A percentile compares a stretch with the other conserved stretches of the same genome.
phyloP scores from a whole-genome alignment of 2,797 vertebrate genomes.

The Hydrophis major region DNA sequence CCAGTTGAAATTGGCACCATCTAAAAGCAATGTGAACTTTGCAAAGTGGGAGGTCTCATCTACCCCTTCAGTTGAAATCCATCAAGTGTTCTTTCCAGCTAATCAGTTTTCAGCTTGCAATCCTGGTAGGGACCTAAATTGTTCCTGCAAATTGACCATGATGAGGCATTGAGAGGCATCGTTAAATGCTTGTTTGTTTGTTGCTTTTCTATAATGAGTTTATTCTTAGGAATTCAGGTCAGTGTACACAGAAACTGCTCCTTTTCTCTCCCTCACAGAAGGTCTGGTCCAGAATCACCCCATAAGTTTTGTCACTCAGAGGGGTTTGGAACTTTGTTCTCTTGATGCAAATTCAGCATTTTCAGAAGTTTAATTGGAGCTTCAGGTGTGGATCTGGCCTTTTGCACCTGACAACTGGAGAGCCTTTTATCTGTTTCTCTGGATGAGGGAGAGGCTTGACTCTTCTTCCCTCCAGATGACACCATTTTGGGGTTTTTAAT shows the following conservation, averaged over 20 bases:
- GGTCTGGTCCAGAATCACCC: neutral
- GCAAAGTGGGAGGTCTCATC: constrained; percentile 10
- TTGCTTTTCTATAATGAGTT: neutral
- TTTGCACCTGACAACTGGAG: neutral
- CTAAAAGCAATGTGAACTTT: constrained; percentile 11
- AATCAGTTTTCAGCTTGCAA: neutral
- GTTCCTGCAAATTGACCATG: neutral
- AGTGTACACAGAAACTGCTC: neutral
- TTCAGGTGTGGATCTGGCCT: neutral
- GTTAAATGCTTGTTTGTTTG: neutral
- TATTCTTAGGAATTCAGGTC: neutral
- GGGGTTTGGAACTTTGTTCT: neutral
- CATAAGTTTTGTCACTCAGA: neutral
- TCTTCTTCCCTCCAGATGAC: neutral
- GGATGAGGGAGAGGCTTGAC: neutral
- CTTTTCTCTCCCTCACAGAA: neutral
- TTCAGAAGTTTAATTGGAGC: neutral
- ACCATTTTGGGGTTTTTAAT: neutral
- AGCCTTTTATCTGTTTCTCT: neutral
- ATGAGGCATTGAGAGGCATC: neutral
- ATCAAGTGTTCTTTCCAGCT: neutral
- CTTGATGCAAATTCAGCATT: neutral
- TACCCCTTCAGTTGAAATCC: neutral
- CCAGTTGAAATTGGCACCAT: constrained; percentile 22
- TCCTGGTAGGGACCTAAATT: neutral